Base-by-base conservation (phyloP, 2,797 vertebrate species). In the Danio tinwini region DNA sequence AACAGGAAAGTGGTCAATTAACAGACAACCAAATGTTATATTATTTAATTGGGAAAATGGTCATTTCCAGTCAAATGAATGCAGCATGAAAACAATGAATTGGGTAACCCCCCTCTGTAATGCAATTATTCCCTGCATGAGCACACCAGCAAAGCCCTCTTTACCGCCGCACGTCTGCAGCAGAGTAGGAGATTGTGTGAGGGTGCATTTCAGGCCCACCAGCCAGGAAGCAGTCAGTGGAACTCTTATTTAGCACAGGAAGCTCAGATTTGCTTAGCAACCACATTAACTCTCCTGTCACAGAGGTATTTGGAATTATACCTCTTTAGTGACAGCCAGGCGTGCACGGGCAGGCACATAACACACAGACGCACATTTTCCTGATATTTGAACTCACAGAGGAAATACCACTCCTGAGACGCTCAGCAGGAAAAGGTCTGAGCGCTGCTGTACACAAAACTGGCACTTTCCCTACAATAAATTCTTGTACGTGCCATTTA, bases 191-290 rank as follows among this genome's bases (percentile, higher is more conserved):
- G 67, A 44, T 42, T 83, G 74, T 72, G 63, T 73, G 67, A 59
- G 42, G n/a, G 7, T 39, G 58, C n/a, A 74, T 29, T 83, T 89
- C 86, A 86, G 82, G 70, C 83, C 85, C 81, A 78, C 82, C 87
- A 87, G 88, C 81, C 89, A 89, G 89, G 86, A 90, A 90, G 88
- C 80, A 87, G 89, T 86, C 77, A 84, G 78, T 84, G 82, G 70
- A 13, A 81, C 75, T 89, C 83, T 78, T 83, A 89, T 91, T 92
- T 88, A 87, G 88, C 81, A 85, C 89, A 88, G 87, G 87, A 89
- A 90, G 86, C 78, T 83, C 85, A 87, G 83, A 85, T 93, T 92
- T 92, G 89, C 92, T 92, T 92, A 93, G 91, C 91, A 93, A 93
- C 91, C 88, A 70, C 87, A 92, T 92, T 89, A 88, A 78, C n/a